A percentile compares a stretch with the other conserved stretches of the same genome.
phyloP scores from a whole-genome alignment of 2,797 vertebrate genomes.

The Natrix natrix region DNA sequence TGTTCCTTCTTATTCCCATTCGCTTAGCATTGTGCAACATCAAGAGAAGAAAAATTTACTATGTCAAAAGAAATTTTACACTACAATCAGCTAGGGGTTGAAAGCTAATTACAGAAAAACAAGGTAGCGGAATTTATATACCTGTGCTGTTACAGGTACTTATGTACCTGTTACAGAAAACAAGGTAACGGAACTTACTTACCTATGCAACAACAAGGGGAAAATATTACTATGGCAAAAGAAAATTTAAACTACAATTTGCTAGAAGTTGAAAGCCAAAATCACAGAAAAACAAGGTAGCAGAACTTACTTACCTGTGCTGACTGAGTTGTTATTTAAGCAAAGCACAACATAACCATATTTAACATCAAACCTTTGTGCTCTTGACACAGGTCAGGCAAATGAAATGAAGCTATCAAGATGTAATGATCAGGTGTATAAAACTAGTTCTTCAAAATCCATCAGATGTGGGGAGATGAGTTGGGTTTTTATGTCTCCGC shows the following conservation, averaged over 20 bases:
- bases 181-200: background rate
- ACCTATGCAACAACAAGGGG: too few species aligned
- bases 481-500: background rate
- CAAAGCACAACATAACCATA: background rate
- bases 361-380: background rate
- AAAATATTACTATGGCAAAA: background rate
- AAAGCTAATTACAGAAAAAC: conserved; percentile 5
- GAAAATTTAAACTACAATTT: conserved; percentile 20
- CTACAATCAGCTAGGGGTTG: background rate
- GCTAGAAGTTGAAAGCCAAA: background rate
- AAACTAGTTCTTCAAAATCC: background rate
- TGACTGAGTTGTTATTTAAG: background rate
- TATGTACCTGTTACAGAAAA: background rate
- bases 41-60: conserved; percentile 13
- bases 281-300: background rate
- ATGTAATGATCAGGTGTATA: background rate
- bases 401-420: conserved; percentile 8
- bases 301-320: background rate
- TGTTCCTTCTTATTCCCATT: conserved; percentile 15
- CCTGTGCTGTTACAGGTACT: too few species aligned
- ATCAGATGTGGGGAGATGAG: background rate
- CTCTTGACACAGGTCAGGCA: background rate
- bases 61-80: conserved; percentile 8
- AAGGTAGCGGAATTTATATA: background rate
- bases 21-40: background rate